A percentile compares a stretch with the other conserved stretches of the same genome.
Evolutionary conservation across 53 echinoderm and acorn worm species (phyloP).

Genomic region (Arbacia lixula): DNA sequence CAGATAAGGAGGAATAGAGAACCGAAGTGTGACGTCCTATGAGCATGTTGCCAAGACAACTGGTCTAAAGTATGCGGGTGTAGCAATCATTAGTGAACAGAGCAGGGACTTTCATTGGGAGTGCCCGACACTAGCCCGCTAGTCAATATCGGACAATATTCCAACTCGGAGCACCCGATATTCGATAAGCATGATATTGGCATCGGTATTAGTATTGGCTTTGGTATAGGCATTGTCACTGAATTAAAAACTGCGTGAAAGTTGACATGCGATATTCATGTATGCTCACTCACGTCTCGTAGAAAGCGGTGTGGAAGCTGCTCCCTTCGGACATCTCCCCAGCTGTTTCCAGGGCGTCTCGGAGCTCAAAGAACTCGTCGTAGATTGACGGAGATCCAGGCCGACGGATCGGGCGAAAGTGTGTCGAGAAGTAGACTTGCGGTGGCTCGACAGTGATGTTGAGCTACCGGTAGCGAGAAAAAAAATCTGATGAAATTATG

Average conservation of each 20-base stretch:
- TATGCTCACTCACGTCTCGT: constrained; percentile 28
- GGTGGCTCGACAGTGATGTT: constrained; percentile 7
- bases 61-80: too few relatives aligned
- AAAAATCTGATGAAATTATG: neutral
- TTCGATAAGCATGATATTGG: too few relatives aligned
- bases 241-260: neutral
- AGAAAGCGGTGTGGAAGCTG: constrained; percentile 33
- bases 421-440: constrained; percentile 21
- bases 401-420: constrained; percentile 21
- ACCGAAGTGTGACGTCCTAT: too few relatives aligned
- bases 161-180: too few relatives aligned
- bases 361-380: constrained; percentile 30
- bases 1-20: too few relatives aligned
- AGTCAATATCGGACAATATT: neutral
- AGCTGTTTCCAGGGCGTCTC: constrained; percentile 7
- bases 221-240: too few relatives aligned
- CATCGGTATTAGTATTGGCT: too few relatives aligned
- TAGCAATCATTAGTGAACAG: too few relatives aligned
- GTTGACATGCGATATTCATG: neutral
- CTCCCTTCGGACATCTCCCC: neutral
- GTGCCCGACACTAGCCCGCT: neutral
- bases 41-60: too few relatives aligned
- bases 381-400: constrained; percentile 23
- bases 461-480: neutral
- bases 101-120: too few relatives aligned